phyloP scores from a whole-genome alignment of 2,888 invertebrate species.

The Meandrusa payeni region DNA sequence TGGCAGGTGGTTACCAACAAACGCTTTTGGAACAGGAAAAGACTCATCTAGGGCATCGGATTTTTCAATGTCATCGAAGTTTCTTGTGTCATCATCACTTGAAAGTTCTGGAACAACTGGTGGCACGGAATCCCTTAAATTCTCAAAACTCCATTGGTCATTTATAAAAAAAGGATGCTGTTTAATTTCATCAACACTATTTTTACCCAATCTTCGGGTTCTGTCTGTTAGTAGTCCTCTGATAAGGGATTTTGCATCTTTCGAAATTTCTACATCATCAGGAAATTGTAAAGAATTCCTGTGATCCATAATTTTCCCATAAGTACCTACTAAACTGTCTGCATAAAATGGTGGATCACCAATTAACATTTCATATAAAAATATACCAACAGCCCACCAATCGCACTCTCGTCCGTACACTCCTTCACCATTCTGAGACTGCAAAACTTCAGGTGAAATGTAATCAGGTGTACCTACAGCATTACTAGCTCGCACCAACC shows the following conservation, averaged over 20 bases:
- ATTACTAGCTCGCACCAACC: conserved; percentile 96
- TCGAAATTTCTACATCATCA: conserved; percentile 95
- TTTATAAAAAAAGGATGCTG: conserved; percentile 96
- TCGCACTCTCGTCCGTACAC: conserved; percentile 99
- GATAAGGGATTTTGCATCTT: conserved; percentile 93
- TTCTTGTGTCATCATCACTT: conserved; percentile 98
- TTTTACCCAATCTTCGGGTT: conserved; percentile 92
- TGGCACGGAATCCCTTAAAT: conserved; percentile 95
- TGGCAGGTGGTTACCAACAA: conserved; percentile 98
- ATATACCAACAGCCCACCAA: conserved; percentile 99
- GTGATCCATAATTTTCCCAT: conserved; percentile 99
- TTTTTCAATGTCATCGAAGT: conserved; percentile 98
- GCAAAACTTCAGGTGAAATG: conserved; percentile 98
- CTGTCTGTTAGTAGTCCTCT: conserved; percentile 96
- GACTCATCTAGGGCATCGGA: conserved; percentile 95
- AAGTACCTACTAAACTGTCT: conserved; percentile 98
- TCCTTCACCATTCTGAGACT: conserved; percentile 97
- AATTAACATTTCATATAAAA: conserved; percentile 98
- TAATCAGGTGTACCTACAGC: conserved; percentile 99
- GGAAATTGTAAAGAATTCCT: conserved; percentile 97
- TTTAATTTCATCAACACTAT: conserved; percentile 97
- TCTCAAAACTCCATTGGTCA: conserved; percentile 99
- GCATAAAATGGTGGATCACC: conserved; percentile 99
- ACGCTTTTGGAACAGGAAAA: conserved; percentile 98
- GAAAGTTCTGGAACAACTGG: conserved; percentile 97